Percentiles rank a stretch among this genome's conserved stretches.
phyloP scores from a whole-genome alignment of 2,797 vertebrate genomes.

The Astyanax mexicanus region DNA sequence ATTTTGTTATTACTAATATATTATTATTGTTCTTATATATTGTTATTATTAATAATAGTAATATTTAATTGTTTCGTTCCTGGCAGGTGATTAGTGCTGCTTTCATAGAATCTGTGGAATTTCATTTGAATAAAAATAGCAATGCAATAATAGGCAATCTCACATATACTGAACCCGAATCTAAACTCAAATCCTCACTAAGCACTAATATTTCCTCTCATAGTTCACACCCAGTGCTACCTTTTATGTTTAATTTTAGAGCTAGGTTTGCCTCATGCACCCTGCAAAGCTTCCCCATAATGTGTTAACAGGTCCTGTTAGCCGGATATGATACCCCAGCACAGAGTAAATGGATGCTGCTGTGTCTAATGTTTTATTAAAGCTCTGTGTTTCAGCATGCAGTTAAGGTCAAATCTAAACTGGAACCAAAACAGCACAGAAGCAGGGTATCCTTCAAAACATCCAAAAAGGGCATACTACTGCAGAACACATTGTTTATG shows the following conservation, averaged over 20 bases:
- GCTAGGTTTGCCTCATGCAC: constrained; percentile 18
- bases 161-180: no score
- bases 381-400: constrained; percentile 27
- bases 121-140: not conserved
- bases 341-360: constrained; percentile 1
- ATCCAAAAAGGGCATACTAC: not conserved
- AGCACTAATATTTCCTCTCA: not conserved
- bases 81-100: no score
- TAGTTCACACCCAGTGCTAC: not conserved
- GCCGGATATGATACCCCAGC: constrained; percentile 19
- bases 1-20: no score
- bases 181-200: no score
- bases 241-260: not conserved
- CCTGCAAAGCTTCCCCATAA: constrained; percentile 35
- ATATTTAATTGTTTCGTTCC: no score
- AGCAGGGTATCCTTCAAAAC: constrained; percentile 18
- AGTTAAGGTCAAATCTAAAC: constrained; percentile 3
- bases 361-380: constrained; percentile 43
- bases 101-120: no score
- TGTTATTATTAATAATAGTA: no score
- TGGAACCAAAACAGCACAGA: constrained; percentile 8
- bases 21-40: no score
- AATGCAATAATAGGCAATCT: no score
- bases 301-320: constrained; percentile 12
- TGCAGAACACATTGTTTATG: not conserved